Conservation (phyloP, 2,797 vertebrate species). For the Chelidonichthys spinosus region DNA sequence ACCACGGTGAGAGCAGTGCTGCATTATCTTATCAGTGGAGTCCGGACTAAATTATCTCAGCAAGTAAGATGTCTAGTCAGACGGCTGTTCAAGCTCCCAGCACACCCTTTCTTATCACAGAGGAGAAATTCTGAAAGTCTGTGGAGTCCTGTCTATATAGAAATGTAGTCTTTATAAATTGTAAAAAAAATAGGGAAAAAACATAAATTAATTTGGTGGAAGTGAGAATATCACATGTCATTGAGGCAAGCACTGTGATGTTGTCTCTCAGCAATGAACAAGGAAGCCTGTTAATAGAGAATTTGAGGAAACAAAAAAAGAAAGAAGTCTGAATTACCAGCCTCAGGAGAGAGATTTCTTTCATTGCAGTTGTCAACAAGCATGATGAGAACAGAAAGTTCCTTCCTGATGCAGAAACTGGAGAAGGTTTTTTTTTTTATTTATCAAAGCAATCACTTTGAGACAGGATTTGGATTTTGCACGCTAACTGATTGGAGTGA, state of each 20-base stretch:
- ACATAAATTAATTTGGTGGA: not conserved
- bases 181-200: not conserved
- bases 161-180: not conserved
- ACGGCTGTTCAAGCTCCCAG: slow-evolving; percentile 49
- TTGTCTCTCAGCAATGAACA: slow-evolving; percentile 2
- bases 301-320: not conserved
- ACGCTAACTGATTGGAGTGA: slow-evolving; percentile 40
- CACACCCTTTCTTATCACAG: slow-evolving; percentile 58
- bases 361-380: slow-evolving; percentile 36
- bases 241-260: slow-evolving; percentile 17
- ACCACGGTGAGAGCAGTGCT: not conserved
- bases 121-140: not conserved
- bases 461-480: slow-evolving; percentile 24
- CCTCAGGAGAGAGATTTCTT: slow-evolving; percentile 12
- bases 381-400: slow-evolving; percentile 22
- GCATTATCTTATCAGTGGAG: slow-evolving; percentile 61
- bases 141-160: slow-evolving; percentile 1
- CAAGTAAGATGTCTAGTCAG: slow-evolving; percentile 21
- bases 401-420: slow-evolving; percentile 25
- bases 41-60: slow-evolving; percentile 47
- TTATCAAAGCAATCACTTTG: slow-evolving; percentile 30
- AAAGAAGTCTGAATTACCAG: slow-evolving; percentile 22
- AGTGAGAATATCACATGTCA: not conserved
- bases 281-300: slow-evolving; percentile 12
- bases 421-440: slow-evolving; percentile 2